phyloP scores from a whole-genome alignment of 1,140 invertebrate genomes.

The Hylyphantes graminicola region DNA sequence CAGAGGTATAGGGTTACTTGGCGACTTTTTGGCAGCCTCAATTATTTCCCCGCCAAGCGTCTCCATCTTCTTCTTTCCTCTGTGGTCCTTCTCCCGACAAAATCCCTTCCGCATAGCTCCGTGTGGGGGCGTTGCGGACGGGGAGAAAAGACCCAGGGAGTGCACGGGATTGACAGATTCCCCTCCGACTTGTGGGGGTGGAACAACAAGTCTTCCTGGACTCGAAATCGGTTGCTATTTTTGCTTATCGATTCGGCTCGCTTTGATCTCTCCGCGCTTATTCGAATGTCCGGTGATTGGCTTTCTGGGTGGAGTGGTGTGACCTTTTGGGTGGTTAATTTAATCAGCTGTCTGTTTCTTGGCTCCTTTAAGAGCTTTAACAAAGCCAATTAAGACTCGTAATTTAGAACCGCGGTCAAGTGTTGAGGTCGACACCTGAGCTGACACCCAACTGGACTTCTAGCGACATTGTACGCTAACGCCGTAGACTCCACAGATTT shows the following conservation, averaged over 20 bases:
- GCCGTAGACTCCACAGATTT: no score
- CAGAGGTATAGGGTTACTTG: no score
- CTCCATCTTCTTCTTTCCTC: no score
- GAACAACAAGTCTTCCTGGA: constrained; percentile 1
- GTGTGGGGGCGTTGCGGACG: constrained; percentile 50
- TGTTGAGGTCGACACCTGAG: neutral
- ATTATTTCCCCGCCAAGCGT: no score
- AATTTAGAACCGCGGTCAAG: neutral
- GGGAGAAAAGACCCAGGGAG: neutral
- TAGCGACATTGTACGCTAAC: no score
- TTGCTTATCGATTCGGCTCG: constrained; percentile 40
- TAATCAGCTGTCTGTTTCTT: no score
- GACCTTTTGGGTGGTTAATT: no score
- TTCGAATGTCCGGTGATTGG: neutral
- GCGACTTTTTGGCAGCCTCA: no score
- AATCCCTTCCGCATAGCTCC: no score
- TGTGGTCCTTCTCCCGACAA: no score
- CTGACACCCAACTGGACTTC: neutral
- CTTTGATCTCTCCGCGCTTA: constrained; percentile 12
- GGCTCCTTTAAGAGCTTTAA: no score
- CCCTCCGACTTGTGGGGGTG: constrained; percentile 31
- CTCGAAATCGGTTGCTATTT: constrained; percentile 41
- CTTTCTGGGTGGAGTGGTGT: neutral
- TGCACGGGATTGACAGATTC: constrained; percentile 27
- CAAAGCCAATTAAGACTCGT: neutral